Base-by-base conservation (phyloP, 2,113 vertebrate species). In the Opisthocomus hoazin region DNA sequence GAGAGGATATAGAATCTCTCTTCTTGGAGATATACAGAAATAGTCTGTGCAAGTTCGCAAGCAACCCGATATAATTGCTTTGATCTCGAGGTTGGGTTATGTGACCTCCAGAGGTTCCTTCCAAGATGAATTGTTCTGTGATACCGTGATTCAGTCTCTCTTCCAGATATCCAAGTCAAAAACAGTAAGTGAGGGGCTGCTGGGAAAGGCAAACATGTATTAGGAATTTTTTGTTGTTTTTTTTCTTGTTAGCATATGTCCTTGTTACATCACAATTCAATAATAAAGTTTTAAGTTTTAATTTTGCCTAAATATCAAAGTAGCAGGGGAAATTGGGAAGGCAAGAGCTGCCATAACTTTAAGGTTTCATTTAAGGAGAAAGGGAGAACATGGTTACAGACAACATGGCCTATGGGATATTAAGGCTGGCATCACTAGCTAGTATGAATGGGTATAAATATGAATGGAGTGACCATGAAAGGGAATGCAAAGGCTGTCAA, bases 301-400 rank as follows among this genome's bases (percentile, higher is more conserved):
- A 61, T 83, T 94, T 90, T 76, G 16, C 24, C 10, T 79, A 45
- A 63, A n/a, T 90, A 29, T 76, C 83, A 34, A 85, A 76, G 32
- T 71, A 92, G 15, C 20, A 41, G n/a, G 48, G 48, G 48, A 63
- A 41, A 9, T 46, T 82, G 61, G 32, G 16, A 71, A 82, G 29
- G 24, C 36, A 83, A 60, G 7, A 80, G 22, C n/a, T 57, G 17
- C 37, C 13, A 4, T 46, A 68, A 24, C 6, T 48, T 64, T 54
- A 88, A 75, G 12, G 29, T 83, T 83, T 36, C 43, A 36, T 41
- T 65, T 13, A 57, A 75, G 61, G 61, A 82, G 30, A 82, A 46
- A 16, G 3, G 24, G 18, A 64, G 22, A 68, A 39, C 14, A 41
- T 56, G 9, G 6, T 70, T 82, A 10, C 39, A 36, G 26, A 83